Evolutionary conservation across 2,113 vertebrate genomes (phyloP), one percentile per base, ranked within the genome.

Genomic region (Atlantisia rogersi): DNA sequence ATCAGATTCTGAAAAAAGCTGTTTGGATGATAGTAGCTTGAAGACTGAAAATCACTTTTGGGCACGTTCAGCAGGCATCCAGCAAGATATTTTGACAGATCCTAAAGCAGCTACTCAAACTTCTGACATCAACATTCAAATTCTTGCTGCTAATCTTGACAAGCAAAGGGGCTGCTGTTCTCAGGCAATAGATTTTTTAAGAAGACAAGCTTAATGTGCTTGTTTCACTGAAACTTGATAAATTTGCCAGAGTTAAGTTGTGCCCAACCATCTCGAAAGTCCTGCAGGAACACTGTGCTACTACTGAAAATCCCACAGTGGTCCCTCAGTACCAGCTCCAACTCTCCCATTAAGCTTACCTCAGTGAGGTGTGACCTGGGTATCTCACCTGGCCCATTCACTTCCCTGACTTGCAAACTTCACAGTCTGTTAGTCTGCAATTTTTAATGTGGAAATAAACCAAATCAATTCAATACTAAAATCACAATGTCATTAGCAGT

Each of bases 71-170:
- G 6, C 76, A 93, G 71, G 80, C 76, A 92, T 44, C 62, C 77
- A 82, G 62, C 44, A 59, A 82, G 95, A 59, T 91, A 78, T 89
- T 95, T 92, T 96, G 95, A 91, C 95, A 97, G 80, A 73, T 93
- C 53, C 58, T 88, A 65, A 64, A 79, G 80, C 65, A 94, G 58
- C 77, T 86, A 44, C 95, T 93, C 88, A 91, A 92, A 96, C 65
- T 96, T 96, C 58, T 96, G 87, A 74, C 90, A 91, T 74, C 75
- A 91, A 35, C 70, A 35, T 69, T 89, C 90, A 40, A 40, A 39
- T 55, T 62, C 83, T 89, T 85, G n/a, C 50, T 64, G 71, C 79
- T 86, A 78, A 88, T 93, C 93, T 95, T 95, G 90, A 84, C 94
- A 96, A 73, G 91, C 69, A 79, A 44, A 79, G 80, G 86, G 65